Conservation (phyloP, 2,888 invertebrate species). For the Saturnia pavonia region DNA sequence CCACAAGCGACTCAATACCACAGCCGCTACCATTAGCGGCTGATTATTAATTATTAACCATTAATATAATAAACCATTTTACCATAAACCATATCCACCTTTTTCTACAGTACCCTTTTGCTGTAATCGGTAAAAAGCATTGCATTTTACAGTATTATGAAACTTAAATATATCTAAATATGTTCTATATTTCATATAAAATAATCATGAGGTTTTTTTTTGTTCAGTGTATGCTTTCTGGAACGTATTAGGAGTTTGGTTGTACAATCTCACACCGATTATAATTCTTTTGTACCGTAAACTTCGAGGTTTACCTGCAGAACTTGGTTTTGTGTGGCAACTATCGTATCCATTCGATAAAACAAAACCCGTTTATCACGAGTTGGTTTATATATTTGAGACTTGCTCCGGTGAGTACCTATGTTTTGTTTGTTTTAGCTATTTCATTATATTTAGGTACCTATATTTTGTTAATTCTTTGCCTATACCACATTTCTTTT, state of each 20-base stretch:
- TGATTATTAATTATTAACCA: too few species aligned
- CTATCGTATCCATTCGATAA: constrained; percentile 67
- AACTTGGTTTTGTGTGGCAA: constrained; percentile 61
- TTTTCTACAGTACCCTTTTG: too few species aligned
- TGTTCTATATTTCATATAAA: background rate
- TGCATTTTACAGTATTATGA: background rate
- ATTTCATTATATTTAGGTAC: background rate
- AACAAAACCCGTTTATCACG: constrained; percentile 55
- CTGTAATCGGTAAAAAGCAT: too few species aligned
- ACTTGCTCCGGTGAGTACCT: constrained; percentile 48
- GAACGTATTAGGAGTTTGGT: constrained; percentile 58
- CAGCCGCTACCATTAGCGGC: too few species aligned
- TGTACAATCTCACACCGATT: constrained; percentile 62
- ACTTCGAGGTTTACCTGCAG: constrained; percentile 44
- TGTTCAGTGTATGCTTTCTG: constrained; percentile 63
- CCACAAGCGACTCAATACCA: too few species aligned
- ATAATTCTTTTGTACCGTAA: constrained; percentile 49
- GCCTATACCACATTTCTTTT: background rate
- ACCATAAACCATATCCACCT: too few species aligned
- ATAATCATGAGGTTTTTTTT: background rate
- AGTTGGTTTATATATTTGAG: constrained; percentile 57
- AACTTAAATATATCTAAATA: background rate
- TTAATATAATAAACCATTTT: too few species aligned
- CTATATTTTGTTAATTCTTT: background rate
- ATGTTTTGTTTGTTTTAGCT: background rate